phyloP scores from a whole-genome alignment of 2,113 vertebrate species.

The Plecturocebus donacophilus region DNA sequence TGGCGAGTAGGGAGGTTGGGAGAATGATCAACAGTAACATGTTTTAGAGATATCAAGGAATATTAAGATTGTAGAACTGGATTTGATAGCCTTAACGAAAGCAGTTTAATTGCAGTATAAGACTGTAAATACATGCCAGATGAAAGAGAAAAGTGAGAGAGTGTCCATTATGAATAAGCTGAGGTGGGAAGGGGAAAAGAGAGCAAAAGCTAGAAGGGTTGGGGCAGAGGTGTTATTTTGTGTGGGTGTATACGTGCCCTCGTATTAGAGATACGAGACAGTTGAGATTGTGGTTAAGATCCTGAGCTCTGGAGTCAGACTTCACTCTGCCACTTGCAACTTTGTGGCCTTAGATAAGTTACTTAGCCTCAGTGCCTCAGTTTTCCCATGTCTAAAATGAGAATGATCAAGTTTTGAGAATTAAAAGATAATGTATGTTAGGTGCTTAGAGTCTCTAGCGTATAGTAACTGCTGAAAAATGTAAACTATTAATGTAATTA shows the following conservation, averaged over 20 bases:
- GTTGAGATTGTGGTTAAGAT: background rate
- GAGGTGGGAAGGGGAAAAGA: background rate
- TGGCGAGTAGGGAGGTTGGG: too few species aligned
- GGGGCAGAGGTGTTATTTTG: background rate
- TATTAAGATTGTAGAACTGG: background rate
- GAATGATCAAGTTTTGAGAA: constrained; percentile 31
- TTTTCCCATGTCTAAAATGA: background rate
- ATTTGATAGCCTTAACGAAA: background rate
- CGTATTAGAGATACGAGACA: background rate
- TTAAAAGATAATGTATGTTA: background rate
- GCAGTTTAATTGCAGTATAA: background rate
- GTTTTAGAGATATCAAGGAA: background rate
- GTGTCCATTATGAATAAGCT: background rate
- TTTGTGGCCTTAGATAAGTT: constrained; percentile 15
- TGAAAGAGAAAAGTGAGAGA: background rate
- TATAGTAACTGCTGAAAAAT: constrained; percentile 33
- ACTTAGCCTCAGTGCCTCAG: background rate
- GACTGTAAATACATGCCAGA: background rate
- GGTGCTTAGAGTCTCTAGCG: background rate
- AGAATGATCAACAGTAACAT: background rate
- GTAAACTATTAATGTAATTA: constrained; percentile 22
- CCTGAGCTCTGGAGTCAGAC: background rate
- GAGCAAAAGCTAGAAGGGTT: background rate
- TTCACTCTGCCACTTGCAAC: background rate
- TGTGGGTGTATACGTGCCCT: background rate